These are phyloP conservation scores for Chiloscyllium plagiosum DNA, from an alignment of 2,113 vertebrate genomes.

Conservation along the genomic window DNA sequence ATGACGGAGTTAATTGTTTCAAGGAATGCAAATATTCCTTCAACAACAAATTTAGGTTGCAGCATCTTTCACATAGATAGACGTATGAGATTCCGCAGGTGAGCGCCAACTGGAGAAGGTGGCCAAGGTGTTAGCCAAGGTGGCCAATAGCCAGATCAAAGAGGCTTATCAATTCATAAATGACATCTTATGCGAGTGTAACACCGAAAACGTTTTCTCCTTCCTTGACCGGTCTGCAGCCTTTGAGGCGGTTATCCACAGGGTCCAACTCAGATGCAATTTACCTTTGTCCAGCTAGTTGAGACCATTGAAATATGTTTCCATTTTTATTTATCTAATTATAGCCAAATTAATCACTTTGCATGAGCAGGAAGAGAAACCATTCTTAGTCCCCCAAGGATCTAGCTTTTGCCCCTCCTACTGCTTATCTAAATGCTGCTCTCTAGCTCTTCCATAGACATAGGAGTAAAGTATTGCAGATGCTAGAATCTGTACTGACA, in stretches of 20 bases:
- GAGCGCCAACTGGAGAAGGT: neutral
- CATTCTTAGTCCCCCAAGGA: neutral
- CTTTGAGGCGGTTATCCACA: too few species aligned
- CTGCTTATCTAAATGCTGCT: neutral
- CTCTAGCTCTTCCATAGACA: neutral
- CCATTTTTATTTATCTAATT: neutral
- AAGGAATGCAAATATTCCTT: neutral
- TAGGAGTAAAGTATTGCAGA: too few species aligned
- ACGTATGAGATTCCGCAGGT: neutral
- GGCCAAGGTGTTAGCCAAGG: neutral
- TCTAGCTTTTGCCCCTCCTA: neutral
- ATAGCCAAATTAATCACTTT: too few species aligned
- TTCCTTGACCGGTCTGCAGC: too few species aligned
- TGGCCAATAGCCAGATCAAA: neutral
- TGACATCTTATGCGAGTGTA: neutral
- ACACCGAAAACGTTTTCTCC: neutral
- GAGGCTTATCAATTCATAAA: neutral
- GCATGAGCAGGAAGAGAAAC: too few species aligned
- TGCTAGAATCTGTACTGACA: too few species aligned
- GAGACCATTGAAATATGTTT: neutral
- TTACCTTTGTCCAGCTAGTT: neutral
- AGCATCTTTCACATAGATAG: neutral
- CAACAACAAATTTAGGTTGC: neutral
- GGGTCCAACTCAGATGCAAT: neutral
- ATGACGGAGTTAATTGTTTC: neutral